Conservation (phyloP, 2,797 vertebrate genomes). For the Hyperoplus lanceolatus region DNA sequence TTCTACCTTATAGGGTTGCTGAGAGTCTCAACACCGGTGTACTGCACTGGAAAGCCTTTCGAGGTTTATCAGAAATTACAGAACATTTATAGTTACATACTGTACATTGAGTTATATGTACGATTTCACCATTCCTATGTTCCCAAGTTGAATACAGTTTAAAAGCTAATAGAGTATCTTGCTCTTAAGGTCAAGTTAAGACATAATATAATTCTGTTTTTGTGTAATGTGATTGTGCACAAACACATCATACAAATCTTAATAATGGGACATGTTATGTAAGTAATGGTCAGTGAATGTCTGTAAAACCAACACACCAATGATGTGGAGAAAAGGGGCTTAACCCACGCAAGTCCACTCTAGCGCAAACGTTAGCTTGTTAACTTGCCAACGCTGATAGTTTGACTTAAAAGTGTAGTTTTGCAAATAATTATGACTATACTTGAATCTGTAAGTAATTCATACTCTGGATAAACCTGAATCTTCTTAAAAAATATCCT, state of each 20-base stretch:
- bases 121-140: not conserved
- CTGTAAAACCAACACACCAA: not conserved
- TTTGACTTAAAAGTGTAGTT: not conserved
- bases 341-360: not conserved
- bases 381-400: not conserved
- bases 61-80: not conserved
- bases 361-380: not conserved
- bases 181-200: not conserved
- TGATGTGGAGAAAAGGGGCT: conserved; percentile 5
- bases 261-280: not conserved
- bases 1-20: not conserved
- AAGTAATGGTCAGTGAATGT: not conserved
- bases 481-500: not conserved
- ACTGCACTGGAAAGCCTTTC: not conserved
- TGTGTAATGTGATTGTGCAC: not conserved
- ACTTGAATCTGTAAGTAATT: not conserved
- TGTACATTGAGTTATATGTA: not conserved
- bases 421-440: not conserved
- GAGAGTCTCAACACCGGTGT: not conserved
- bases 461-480: not conserved
- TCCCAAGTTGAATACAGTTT: not conserved
- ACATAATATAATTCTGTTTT: no score
- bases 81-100: no score
- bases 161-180: not conserved
- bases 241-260: conserved; percentile 18